Evolutionary conservation across 2,888 invertebrate species (phyloP), one percentile per base, ranked within the genome.

Genomic region (Cryptus viduatorius): DNA sequence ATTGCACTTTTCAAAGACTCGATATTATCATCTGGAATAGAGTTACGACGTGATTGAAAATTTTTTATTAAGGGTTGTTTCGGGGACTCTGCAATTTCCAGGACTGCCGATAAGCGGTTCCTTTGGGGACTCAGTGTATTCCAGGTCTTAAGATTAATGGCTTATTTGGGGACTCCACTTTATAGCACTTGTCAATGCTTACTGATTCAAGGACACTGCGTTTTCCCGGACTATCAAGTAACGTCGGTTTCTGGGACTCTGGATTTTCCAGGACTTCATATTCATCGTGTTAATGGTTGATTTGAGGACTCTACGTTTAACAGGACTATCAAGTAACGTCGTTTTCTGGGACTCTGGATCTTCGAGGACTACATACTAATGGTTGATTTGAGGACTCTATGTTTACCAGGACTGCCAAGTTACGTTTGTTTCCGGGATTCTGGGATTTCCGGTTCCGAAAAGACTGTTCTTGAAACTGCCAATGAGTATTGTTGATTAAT

Each of bases 161-260:
- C 37, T 37, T 7, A 37, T 37, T 37, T 37, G 37, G 7, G 37
- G 37, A 37, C 37, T 37, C 37, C 7, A 37, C 50, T n/a, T 50
- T n/a, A 14, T n/a, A 50, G n/a, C 4, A 50, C 50, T 50, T 50
- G 2, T 50, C n/a, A n/a, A n/a, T 50, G n/a, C n/a, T 16, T 14
- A 50, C 3, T 50, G 50, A 50, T 50, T 50, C 4, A 50, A n/a
- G 50, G 50, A 50, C 50, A 50, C 3, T n/a, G 50, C 4, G 50
- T n/a, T 50, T 50, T 14, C 50, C 50, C 4, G 50, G n/a, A 50
- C 50, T 50, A 4, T 3, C 50, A 4, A 50, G 14, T n/a, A 50
- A 50, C 50, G 50, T n/a, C n/a, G 3, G n/a, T 50, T 50, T 50
- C n/a, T 14, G 50, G 50, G 50, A 50, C 50, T n/a, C 50, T 50